A percentile compares a stretch with the other conserved stretches of the same genome.
Conservation (phyloP, 2,888 invertebrate genomes). For the Chymomyza fuscimana region DNA sequence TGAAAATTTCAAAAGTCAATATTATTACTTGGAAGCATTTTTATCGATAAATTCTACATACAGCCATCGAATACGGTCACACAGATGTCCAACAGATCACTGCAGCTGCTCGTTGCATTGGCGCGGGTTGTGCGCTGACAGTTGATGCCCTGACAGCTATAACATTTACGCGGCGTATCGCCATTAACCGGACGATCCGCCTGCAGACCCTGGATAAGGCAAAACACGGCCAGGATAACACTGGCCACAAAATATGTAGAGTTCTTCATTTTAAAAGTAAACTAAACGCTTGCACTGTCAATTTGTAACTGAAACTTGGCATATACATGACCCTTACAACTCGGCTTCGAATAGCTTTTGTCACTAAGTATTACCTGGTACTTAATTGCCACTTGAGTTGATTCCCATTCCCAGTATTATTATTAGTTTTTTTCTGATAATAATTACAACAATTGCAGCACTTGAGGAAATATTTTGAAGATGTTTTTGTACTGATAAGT, state of each 20-base stretch:
- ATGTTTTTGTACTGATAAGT: slow-evolving; percentile 3
- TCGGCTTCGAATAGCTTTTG: neutral
- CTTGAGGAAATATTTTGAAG: slow-evolving; percentile 7
- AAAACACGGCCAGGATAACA: slow-evolving; percentile 36
- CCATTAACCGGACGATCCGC: slow-evolving; percentile 35
- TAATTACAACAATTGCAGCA: neutral
- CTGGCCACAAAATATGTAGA: neutral
- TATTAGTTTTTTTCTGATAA: neutral
- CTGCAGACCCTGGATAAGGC: slow-evolving; percentile 11
- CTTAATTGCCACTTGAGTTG: slow-evolving; percentile 10
- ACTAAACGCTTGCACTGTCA: slow-evolving; percentile 34
- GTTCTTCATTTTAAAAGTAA: slow-evolving; percentile 43
- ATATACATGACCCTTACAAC: slow-evolving; percentile 39
- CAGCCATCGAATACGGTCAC: slow-evolving; percentile 74
- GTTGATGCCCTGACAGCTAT: slow-evolving; percentile 74
- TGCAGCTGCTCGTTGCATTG: slow-evolving; percentile 59
- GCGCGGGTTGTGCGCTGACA: slow-evolving; percentile 64
- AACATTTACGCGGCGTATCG: slow-evolving; percentile 56
- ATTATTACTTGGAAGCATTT: neutral
- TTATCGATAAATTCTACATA: slow-evolving; percentile 44
- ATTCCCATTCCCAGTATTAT: slow-evolving; percentile 23
- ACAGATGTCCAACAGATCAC: slow-evolving; percentile 73
- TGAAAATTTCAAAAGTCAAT: slow-evolving; percentile 19
- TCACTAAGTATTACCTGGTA: neutral
- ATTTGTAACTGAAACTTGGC: slow-evolving; percentile 11